Evolutionary conservation across 2,113 vertebrate species (phyloP), one percentile per base, ranked within the genome.

Genomic region (Hystrix cristata): DNA sequence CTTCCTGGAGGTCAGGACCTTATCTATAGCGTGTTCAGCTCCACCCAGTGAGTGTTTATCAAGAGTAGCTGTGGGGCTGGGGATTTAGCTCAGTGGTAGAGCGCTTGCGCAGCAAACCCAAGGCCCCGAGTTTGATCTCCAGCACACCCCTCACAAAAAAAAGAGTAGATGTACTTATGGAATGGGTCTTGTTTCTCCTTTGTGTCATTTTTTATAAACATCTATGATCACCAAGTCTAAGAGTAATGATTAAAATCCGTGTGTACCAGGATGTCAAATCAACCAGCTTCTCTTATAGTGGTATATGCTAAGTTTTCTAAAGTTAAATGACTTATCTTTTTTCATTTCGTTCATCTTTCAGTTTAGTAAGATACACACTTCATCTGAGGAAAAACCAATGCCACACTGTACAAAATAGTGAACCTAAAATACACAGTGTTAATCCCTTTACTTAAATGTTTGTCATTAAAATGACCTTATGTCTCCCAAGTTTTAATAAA

Each of bases 401-500:
- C 43, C n/a, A 67, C 25, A 81, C 7, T 81, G 9, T 57, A 86
- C 34, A 76, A 88, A 85, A 91, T 9, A 94, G 38, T 23, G 69
- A 84, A 69, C 25, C 69, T 87, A 89, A 89, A 89, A 85, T 46
- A 82, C 67, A 90, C 64, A 89, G 19, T 87, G 81, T 84, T 92
- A 67, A 95, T 95, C 84, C 51, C 29, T 60, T 59, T 82, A 21
- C 38, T 19, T 2, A 18, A 53, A 23, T 76, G 15, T 65, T 92
- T 59, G 95, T 97, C 46, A 27, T 95, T 90, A 82, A 78, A 57
- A 83, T 90, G 89, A 72, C 8, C 79, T 96, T 23, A 19, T 67
- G 76, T 34, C 88, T 87, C 57, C 64, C 67, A 88, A 11, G 81
- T 95, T 91, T 76, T 91, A 95, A 90, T 92, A 87, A 85, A 83